phyloP scores from a whole-genome alignment of 2,888 invertebrate genomes.

The Eumerus sabulonum region DNA sequence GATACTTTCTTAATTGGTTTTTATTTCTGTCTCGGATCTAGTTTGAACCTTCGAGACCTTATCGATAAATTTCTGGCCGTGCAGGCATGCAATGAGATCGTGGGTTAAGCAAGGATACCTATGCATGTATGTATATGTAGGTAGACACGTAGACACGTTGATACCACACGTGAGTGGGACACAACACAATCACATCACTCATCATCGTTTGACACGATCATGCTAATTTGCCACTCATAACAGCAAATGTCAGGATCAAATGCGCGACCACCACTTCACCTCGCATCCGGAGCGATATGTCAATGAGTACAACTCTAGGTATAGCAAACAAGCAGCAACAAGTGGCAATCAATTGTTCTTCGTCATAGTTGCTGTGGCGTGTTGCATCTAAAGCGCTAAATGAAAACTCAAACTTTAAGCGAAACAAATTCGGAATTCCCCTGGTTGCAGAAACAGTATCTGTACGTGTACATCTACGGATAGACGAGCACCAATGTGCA shows the following conservation, averaged over 20 bases:
- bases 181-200: slow-evolving; percentile 6
- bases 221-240: slow-evolving; percentile 43
- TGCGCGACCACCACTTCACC: slow-evolving; percentile 34
- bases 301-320: not conserved
- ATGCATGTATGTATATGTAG: too few species aligned
- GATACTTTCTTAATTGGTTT: slow-evolving; percentile 61
- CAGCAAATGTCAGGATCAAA: slow-evolving; percentile 62
- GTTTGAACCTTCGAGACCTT: slow-evolving; percentile 44
- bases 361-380: slow-evolving; percentile 14
- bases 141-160: too few species aligned
- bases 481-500: slow-evolving; percentile 22
- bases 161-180: too few species aligned
- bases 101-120: too few species aligned
- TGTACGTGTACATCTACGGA: slow-evolving; percentile 54
- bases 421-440: slow-evolving; percentile 20
- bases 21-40: not conserved
- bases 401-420: slow-evolving; percentile 24
- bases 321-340: slow-evolving; percentile 23
- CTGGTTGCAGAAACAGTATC: slow-evolving; percentile 17
- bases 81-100: slow-evolving; percentile 2
- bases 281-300: not conserved
- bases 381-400: slow-evolving; percentile 8
- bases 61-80: slow-evolving; percentile 30
- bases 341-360: slow-evolving; percentile 60
- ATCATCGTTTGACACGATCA: slow-evolving; percentile 44